These are phyloP conservation scores for Clivina fossor DNA, from an alignment of 2,888 invertebrate species.

Conservation along the genomic window DNA sequence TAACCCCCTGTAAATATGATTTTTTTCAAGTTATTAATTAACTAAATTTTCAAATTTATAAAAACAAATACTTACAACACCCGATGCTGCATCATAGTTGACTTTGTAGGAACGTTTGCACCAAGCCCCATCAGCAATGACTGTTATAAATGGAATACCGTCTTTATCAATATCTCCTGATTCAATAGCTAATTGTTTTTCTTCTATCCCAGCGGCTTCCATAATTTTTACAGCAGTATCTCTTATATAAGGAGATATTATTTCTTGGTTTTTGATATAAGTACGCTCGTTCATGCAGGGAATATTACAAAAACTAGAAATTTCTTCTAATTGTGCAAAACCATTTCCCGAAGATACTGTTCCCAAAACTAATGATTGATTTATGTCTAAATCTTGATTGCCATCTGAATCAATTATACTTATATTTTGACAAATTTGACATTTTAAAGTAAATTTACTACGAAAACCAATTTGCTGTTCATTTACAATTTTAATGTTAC, in stretches of 20 bases:
- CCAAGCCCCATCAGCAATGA: constrained; percentile 14
- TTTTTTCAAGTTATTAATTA: neutral
- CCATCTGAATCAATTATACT: too few relatives aligned
- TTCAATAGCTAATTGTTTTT: constrained; percentile 6
- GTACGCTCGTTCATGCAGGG: constrained; percentile 13
- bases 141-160: constrained; percentile 12
- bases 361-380: constrained; percentile 1
- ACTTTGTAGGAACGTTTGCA: constrained; percentile 18
- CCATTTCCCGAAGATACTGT: constrained; percentile 6
- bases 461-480: too few relatives aligned
- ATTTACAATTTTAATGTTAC: too few relatives aligned
- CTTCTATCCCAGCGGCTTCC: constrained; percentile 14
- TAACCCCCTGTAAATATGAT: constrained; percentile 5
- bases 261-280: constrained; percentile 5
- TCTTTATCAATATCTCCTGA: constrained; percentile 6
- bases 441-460: too few relatives aligned
- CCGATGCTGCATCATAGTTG: constrained; percentile 9
- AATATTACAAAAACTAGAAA: neutral
- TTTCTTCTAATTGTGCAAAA: constrained; percentile 4
- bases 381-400: neutral
- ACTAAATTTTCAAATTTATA: neutral
- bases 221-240: neutral
- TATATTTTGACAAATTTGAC: too few relatives aligned
- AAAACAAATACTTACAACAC: constrained; percentile 5
- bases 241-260: neutral